Percentiles rank a stretch among this genome's conserved stretches.
Conservation (phyloP, 1,140 invertebrate genomes). For the Phortica variegata region DNA sequence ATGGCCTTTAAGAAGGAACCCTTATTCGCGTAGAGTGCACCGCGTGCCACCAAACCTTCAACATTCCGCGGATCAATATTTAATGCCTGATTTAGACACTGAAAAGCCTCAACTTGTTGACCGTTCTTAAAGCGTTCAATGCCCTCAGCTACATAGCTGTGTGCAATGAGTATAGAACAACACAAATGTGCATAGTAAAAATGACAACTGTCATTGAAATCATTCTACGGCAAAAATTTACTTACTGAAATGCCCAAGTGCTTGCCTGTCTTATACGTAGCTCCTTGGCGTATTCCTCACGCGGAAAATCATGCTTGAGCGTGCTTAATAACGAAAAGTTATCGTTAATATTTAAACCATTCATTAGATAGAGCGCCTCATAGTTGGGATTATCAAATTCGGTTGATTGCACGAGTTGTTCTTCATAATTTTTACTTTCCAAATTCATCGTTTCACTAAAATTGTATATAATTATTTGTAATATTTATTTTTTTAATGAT, state of each 20-base stretch:
- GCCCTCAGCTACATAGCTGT: conserved; percentile 84
- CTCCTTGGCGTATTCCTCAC: conserved; percentile 78
- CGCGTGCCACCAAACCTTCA: conserved; percentile 89
- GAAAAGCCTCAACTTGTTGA: conserved; percentile 88
- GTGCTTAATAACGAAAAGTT: conserved; percentile 72
- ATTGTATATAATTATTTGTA: no score
- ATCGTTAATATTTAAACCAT: conserved; percentile 43
- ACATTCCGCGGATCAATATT: conserved; percentile 91
- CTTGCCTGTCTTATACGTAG: conserved; percentile 84
- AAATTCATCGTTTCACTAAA: no score
- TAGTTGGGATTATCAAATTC: conserved; percentile 90
- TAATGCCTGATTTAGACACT: conserved; percentile 90
- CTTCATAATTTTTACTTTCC: conserved; percentile 65
- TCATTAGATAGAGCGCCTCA: conserved; percentile 50
- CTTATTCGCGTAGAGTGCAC: conserved; percentile 91
- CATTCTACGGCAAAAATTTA: background rate
- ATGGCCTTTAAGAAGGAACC: conserved; percentile 91
- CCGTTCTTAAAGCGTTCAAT: conserved; percentile 92
- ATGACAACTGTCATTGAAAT: conserved; percentile 11
- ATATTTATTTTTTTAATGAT: no score
- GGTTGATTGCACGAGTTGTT: conserved; percentile 77
- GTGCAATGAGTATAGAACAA: conserved; percentile 13
- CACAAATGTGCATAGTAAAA: conserved; percentile 14
- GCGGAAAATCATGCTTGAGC: conserved; percentile 71
- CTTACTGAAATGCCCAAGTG: conserved; percentile 79